phyloP scores from a whole-genome alignment of 2,888 invertebrate genomes.

The Drosophila anomalata region DNA sequence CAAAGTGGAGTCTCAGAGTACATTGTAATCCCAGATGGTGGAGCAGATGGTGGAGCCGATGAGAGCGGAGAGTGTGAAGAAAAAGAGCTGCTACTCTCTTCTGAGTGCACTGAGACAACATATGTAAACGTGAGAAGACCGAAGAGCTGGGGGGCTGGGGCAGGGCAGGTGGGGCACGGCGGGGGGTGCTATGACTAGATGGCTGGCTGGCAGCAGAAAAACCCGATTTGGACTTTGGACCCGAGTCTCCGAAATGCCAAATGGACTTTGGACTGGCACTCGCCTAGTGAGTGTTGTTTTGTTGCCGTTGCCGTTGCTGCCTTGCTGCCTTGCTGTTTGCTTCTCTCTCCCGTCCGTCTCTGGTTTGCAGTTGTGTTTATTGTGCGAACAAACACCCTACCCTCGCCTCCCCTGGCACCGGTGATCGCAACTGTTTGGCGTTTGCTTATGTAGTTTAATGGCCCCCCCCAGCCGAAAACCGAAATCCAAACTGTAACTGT shows the following conservation, averaged over 20 bases:
- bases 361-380: conserved; percentile 19
- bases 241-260: conserved; percentile 62
- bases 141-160: conserved; percentile 13
- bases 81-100: conserved; percentile 24
- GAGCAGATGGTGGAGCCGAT: conserved; percentile 16
- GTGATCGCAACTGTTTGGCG: conserved; percentile 29
- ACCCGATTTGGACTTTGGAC: conserved; percentile 78
- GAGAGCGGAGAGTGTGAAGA: conserved; percentile 17
- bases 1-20: conserved; percentile 46
- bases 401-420: conserved; percentile 11
- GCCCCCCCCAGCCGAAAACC: conserved; percentile 49
- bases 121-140: conserved; percentile 48
- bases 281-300: conserved; percentile 64
- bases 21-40: conserved; percentile 17
- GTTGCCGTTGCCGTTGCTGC: conserved; percentile 23
- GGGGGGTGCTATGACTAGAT: conserved; percentile 59
- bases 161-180: conserved; percentile 4
- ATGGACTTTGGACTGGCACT: conserved; percentile 76
- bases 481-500: conserved; percentile 58
- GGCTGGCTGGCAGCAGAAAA: conserved; percentile 58
- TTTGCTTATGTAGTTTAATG: conserved; percentile 43
- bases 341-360: conserved; percentile 13
- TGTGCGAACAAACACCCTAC: conserved; percentile 2
- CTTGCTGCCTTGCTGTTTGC: conserved; percentile 4
- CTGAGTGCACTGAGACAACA: conserved; percentile 49